These are phyloP conservation scores for Trematocara variabile DNA, from an alignment of 2,113 vertebrate genomes.

Conservation along the genomic window DNA sequence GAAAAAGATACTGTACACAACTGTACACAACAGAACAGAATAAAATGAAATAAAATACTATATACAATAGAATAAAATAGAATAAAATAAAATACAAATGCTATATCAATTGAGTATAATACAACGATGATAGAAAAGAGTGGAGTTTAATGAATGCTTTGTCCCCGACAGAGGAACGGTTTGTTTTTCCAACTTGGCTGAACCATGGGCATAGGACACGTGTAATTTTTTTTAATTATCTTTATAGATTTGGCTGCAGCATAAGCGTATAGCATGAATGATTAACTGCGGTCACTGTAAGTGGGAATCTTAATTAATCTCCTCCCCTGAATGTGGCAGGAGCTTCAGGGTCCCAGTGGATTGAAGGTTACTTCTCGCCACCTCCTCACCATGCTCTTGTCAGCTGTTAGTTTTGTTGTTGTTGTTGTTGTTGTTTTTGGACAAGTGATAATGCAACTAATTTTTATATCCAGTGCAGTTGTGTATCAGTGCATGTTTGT, in stretches of 20 bases:
- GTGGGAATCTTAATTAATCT: background rate
- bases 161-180: slow-evolving; percentile 7
- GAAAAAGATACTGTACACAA: background rate
- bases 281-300: background rate
- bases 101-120: background rate
- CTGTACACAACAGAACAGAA: background rate
- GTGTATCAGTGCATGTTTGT: background rate
- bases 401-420: background rate
- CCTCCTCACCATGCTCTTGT: background rate
- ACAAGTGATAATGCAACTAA: background rate
- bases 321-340: background rate
- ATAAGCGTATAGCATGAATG: background rate
- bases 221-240: slow-evolving; percentile 17
- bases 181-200: slow-evolving; percentile 36
- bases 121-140: background rate
- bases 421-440: background rate
- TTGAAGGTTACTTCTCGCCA: background rate
- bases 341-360: background rate
- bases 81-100: background rate
- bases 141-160: slow-evolving; percentile 37
- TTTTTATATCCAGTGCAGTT: background rate
- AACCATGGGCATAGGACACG: slow-evolving; percentile 12
- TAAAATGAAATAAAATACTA: background rate
- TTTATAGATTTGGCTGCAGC: slow-evolving; percentile 21
- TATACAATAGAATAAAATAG: background rate